phyloP scores from a whole-genome alignment of 2,113 vertebrate genomes.

The Ceyx margarethae region DNA sequence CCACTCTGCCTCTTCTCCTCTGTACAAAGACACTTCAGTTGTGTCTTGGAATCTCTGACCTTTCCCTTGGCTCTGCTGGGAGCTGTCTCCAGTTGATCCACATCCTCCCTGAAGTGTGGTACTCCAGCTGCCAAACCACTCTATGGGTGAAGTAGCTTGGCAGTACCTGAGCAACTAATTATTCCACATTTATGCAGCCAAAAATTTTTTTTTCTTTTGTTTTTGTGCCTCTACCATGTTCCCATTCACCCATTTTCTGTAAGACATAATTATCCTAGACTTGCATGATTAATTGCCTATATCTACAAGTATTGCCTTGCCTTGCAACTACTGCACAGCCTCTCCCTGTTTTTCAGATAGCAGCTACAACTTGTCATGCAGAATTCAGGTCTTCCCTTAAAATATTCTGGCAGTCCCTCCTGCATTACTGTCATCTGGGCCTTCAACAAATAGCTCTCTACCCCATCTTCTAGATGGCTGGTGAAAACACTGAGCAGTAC shows the following conservation, averaged over 20 bases:
- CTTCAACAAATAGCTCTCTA: not conserved
- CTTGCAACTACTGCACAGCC: not conserved
- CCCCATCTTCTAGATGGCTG: not conserved
- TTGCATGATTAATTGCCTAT: not conserved
- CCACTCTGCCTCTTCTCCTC: not conserved
- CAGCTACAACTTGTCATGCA: not conserved
- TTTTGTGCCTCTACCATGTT: not conserved
- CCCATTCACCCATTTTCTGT: not conserved
- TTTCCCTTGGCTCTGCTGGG: not conserved
- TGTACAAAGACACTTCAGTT: not conserved
- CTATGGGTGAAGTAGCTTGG: not conserved
- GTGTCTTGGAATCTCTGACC: not conserved
- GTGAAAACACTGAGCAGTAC: not conserved
- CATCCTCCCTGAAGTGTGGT: not conserved
- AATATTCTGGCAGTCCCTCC: not conserved
- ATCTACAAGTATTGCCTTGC: not conserved
- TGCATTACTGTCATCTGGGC: not conserved
- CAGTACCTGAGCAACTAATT: not conserved
- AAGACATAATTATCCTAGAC: not conserved
- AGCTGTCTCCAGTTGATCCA: not conserved
- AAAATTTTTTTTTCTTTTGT: not conserved
- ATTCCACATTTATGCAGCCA: not conserved
- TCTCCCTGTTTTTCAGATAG: not conserved
- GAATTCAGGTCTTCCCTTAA: not conserved
- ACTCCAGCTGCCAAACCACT: not conserved